Conservation (phyloP, 2,888 invertebrate genomes). For the Strigamia transsilvanica region DNA sequence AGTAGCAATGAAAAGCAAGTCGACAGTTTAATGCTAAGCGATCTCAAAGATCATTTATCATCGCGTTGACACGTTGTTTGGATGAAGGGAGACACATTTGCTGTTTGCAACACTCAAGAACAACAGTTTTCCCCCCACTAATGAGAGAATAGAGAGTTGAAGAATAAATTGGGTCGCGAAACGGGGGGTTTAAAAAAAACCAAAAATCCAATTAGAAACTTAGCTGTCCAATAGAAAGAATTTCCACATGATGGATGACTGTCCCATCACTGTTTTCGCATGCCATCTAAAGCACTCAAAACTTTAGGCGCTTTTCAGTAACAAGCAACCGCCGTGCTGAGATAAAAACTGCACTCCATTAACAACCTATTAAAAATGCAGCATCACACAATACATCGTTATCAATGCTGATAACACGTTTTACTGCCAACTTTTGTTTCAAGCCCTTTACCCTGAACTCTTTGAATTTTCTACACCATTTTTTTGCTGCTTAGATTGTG, state of each 20-base stretch:
- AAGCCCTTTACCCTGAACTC: constrained; percentile 34
- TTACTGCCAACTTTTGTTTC: constrained; percentile 40
- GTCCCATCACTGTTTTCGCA: constrained; percentile 31
- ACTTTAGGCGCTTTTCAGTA: constrained; percentile 31
- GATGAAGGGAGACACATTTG: constrained; percentile 28
- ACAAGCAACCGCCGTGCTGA: background rate
- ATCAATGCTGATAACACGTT: constrained; percentile 49
- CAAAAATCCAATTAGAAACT: constrained; percentile 51
- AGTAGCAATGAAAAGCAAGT: constrained; percentile 36
- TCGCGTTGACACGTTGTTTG: constrained; percentile 38
- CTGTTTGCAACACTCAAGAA: constrained; percentile 18
- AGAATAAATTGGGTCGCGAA: constrained; percentile 53
- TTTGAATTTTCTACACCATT: background rate
- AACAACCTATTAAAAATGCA: constrained; percentile 48
- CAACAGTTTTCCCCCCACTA: constrained; percentile 14
- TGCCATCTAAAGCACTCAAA: constrained; percentile 33
- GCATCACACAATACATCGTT: constrained; percentile 45
- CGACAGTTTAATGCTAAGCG: constrained; percentile 45
- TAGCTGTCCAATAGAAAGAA: constrained; percentile 20
- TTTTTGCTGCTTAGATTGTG: background rate
- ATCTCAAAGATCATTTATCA: constrained; percentile 44
- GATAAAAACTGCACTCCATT: constrained; percentile 7
- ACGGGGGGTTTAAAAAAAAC: constrained; percentile 41
- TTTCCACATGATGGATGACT: constrained; percentile 45
- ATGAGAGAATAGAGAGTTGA: constrained; percentile 59